Evolutionary conservation across 2,113 vertebrate species (phyloP).

Genomic region (Calcarius ornatus): DNA sequence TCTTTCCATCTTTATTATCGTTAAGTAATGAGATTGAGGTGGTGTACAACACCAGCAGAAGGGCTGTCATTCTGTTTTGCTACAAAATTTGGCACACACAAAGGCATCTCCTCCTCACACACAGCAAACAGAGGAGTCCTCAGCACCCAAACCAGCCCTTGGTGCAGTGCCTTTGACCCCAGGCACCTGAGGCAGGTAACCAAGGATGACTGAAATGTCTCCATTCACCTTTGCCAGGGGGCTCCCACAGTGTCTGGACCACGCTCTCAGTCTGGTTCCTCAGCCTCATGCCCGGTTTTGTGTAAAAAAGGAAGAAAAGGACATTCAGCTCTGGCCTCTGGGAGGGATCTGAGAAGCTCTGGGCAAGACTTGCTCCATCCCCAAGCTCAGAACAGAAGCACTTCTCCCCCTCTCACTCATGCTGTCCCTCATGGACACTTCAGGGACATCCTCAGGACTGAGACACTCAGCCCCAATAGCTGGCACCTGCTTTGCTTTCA

Average conservation of each 20-base stretch:
- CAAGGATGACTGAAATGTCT: not conserved
- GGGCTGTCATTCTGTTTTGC: not conserved
- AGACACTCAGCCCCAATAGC: not conserved
- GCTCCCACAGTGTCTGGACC: not conserved
- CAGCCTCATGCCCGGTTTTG: accelerated
- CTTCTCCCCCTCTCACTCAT: not conserved
- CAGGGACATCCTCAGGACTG: not conserved
- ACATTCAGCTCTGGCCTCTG: not conserved
- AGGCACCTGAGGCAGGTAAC: not conserved
- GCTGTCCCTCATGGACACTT: not conserved
- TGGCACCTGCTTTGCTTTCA: not conserved
- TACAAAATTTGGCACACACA: not conserved
- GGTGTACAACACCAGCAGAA: not conserved
- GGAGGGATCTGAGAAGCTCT: not conserved
- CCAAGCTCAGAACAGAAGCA: not conserved
- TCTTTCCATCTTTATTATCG: not conserved
- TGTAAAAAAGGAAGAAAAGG: not conserved
- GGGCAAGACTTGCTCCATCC: not conserved
- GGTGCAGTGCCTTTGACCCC: not conserved
- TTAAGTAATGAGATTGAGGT: not conserved
- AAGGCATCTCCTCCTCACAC: not conserved
- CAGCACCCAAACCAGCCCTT: not conserved
- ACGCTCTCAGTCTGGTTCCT: not conserved
- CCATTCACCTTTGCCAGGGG: not conserved
- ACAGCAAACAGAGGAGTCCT: not conserved